phyloP scores from a whole-genome alignment of 2,113 vertebrate species.

The Aldabrachelys gigantea region DNA sequence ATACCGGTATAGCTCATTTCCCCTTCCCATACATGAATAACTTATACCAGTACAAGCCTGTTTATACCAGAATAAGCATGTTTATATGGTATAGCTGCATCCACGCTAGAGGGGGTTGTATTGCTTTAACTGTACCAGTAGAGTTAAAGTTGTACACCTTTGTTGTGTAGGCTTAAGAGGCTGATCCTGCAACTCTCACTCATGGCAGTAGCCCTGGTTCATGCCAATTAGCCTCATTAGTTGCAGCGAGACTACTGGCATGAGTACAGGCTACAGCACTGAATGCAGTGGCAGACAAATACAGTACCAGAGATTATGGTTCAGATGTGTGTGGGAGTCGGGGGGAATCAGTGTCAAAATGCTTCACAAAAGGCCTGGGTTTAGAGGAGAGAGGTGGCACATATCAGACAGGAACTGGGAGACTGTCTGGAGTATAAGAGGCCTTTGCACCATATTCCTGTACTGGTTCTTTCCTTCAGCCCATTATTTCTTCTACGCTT shows the following conservation, averaged over 20 bases:
- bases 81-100: not conserved
- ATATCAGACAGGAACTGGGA: not conserved
- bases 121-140: not conserved
- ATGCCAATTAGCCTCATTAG: not conserved
- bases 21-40: not conserved
- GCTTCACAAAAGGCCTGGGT: not conserved
- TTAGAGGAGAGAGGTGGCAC: not conserved
- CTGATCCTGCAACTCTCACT: not conserved
- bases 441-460: not conserved
- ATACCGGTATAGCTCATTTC: not conserved
- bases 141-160: not conserved
- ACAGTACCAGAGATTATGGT: not conserved
- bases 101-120: not conserved
- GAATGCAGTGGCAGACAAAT: not conserved
- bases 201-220: not conserved
- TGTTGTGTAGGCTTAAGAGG: not conserved
- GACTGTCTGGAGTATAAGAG: not conserved
- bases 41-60: not conserved
- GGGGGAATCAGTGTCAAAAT: not conserved
- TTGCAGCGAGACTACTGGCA: not conserved
- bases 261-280: not conserved
- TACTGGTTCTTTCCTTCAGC: not conserved
- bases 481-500: not conserved
- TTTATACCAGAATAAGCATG: not conserved
- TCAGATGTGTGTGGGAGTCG: not conserved